Evolutionary conservation across 2,797 vertebrate species (phyloP), one percentile per base, ranked within the genome.

Genomic region (Enteromius radiatus): DNA sequence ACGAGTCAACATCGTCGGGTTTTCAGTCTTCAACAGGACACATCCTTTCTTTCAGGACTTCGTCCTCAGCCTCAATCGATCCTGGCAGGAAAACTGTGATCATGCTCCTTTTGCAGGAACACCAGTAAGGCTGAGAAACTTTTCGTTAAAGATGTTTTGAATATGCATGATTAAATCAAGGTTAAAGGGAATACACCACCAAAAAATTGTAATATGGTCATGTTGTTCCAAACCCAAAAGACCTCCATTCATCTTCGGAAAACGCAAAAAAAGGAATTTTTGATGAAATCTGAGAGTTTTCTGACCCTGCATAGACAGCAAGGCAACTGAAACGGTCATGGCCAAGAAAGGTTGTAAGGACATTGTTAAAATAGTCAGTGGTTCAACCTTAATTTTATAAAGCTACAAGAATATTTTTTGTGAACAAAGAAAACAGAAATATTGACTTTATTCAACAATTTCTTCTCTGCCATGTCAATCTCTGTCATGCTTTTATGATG

Each of bases 31-130:
- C 96, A 98, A 99, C 93, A 94, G 94, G 85, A 97, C 96, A 1
- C 97, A 99, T 59, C 95, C 96, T 86, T 98, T 97, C 92, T 99
- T 97, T 94, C 95, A 97, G 92, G 97, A 99, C 90, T 99, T 99
- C 88, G 94, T 95, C 12, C 94, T 98, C 87, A 99, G 97, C 89
- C 97, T 99, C 93, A 98, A 98, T 90, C 96, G 97, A 85, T 99
- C 98, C 84, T 99, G 98, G 98, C 97, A 99, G 90, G 98, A 99
- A 92, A 99, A 99, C 91, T 99, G 98, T 33, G 98, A 99, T 88
- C 98, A 99, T 0, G 95, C 96, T 63, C 96, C 97, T 76, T 99
- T 99, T 12, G 96, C 96, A 3, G 98, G 98, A 47, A 97, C 96
- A 2, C 97, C 98, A 68, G 98, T 99, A 88, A 96, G 96, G 92